Base-by-base conservation (phyloP, 2,113 vertebrate genomes). In the Dermatemys mawii region DNA sequence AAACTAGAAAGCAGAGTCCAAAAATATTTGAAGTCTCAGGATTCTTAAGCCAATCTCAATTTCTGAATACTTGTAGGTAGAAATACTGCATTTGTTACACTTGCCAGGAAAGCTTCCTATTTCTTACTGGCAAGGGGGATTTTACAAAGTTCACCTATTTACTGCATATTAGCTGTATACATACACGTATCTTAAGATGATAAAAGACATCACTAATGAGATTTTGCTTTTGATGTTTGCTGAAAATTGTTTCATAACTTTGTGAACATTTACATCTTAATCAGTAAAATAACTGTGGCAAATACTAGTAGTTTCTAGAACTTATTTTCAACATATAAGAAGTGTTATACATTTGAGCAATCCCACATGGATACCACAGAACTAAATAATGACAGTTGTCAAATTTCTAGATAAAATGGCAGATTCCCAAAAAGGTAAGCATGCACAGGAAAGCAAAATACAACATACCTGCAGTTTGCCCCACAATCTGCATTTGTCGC, bases 401-500 rank as follows among this genome's bases (percentile, higher is more conserved):
- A n/a, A 83, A 49, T 76, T 38, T 87, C 24, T 76, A 27, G 87
- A 94, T 76, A 0, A 83, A 50, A 83, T 46, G 38, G 10, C 90
- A 50, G 21, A 81, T 54, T 50, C 51, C 38, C 29, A 27, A 41
- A 87, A 3, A n/a, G 63, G 24, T 44, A 78, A 1, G 0, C 35
- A 17, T 29, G 22, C 22, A 89, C 67, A 41, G 3, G 63, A 5
- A 87, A 12, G 32, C 5, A 86, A 73, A 75, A 81, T 6, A 90
- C 85, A 21, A 94, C 84, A 38, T 96, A 99, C 99, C 99, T 99
- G 99, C 32, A 99, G 96, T 89, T 99, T 99, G 2, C 99, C 99
- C 99, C 99, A 99, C 27, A 99, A 97, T 5, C 99, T 98, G 97
- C 99, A 99, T 80, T 99, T 99, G 93, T 99, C 99, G 97, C 99